These are phyloP conservation scores for Phacellophora camtschatica DNA, from an alignment of 30 jellyfish, hydroid and myxozoan species.

Conservation along the genomic window DNA sequence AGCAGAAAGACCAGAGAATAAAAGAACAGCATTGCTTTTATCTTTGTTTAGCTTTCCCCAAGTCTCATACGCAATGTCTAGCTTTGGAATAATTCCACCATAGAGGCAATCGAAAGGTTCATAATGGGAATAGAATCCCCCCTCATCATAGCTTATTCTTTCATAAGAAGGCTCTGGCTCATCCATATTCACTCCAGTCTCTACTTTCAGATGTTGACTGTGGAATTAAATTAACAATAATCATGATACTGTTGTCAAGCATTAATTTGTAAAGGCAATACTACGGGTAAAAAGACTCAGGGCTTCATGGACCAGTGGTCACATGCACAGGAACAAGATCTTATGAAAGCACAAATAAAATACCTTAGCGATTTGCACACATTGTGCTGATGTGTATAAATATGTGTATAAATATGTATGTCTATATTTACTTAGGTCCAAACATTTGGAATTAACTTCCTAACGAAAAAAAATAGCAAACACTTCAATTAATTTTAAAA, in stretches of 20 bases:
- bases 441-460: too few species aligned
- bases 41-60: constrained; percentile 79
- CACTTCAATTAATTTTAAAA: too few species aligned
- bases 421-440: too few species aligned
- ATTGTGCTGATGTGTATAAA: too few species aligned
- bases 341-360: not conserved
- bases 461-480: too few species aligned
- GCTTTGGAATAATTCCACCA: constrained; percentile 71
- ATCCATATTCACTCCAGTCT: not conserved
- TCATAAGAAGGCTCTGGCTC: constrained; percentile 82
- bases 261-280: too few species aligned
- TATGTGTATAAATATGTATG: too few species aligned
- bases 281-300: too few species aligned
- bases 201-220: not conserved
- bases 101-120: constrained; percentile 58
- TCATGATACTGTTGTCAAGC: too few species aligned
- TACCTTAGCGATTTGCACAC: not conserved
- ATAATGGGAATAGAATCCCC: constrained; percentile 21
- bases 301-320: too few species aligned
- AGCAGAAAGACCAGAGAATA: constrained; percentile 75
- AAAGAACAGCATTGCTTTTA: constrained; percentile 64
- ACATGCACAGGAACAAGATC: too few species aligned
- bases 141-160: constrained; percentile 35
- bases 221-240: not conserved
- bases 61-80: constrained; percentile 74